Percentiles rank a stretch among this genome's conserved stretches.
These are phyloP conservation scores for Neotoma lepida DNA, from an alignment of 2,113 vertebrate species.

Conservation along the genomic window DNA sequence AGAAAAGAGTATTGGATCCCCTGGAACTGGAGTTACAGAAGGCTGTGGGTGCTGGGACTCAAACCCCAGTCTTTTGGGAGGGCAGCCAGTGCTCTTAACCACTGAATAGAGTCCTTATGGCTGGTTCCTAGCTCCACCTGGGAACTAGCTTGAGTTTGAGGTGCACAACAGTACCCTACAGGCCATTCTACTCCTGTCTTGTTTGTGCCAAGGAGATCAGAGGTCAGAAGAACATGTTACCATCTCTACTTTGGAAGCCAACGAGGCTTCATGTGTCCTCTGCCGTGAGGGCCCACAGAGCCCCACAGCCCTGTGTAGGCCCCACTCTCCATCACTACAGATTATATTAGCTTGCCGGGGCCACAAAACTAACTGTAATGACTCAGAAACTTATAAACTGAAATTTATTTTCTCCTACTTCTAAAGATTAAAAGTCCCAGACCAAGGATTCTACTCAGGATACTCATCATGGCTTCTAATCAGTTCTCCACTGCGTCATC, in stretches of 20 bases:
- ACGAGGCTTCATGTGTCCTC: background rate
- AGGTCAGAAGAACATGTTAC: background rate
- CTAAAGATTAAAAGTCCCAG: background rate
- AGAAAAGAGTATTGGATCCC: background rate
- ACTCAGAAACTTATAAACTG: background rate
- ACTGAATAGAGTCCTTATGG: background rate
- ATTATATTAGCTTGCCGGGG: no score
- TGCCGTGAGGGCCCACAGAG: background rate
- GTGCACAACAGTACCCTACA: background rate
- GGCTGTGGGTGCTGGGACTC: background rate
- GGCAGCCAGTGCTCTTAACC: background rate
- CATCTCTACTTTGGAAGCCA: background rate
- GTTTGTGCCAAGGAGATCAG: background rate
- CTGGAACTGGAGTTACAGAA: background rate
- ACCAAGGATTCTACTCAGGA: background rate
- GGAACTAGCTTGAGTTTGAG: background rate
- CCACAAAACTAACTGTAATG: background rate
- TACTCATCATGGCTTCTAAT: background rate
- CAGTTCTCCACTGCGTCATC: background rate
- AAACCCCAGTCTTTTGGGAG: background rate
- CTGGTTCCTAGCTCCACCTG: background rate
- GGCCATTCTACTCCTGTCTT: background rate
- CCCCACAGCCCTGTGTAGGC: background rate
- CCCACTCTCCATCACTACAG: background rate
- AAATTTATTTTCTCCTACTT: background rate